Evolutionary conservation across 2,113 vertebrate species (phyloP).

Genomic region (Plecotus auritus): DNA sequence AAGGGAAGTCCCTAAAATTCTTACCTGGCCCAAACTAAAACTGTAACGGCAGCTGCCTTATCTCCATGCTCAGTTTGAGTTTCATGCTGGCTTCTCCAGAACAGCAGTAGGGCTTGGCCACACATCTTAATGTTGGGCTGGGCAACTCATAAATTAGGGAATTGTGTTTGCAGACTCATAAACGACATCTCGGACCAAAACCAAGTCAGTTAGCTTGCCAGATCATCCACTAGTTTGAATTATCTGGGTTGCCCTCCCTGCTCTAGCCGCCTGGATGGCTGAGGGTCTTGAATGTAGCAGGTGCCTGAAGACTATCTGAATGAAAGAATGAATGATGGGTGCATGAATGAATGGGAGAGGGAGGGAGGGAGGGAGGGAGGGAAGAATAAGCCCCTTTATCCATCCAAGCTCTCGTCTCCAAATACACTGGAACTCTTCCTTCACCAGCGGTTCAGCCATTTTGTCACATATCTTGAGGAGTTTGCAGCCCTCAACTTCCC

Average conservation of each 20-base stretch:
- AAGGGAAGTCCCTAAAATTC: conserved; percentile 54
- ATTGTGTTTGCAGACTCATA: neutral
- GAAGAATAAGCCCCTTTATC: no score
- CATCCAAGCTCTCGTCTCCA: neutral
- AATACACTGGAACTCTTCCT: neutral
- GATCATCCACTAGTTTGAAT: neutral
- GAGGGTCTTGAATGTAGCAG: neutral
- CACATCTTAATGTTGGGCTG: neutral
- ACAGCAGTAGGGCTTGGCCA: neutral
- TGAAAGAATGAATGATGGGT: neutral
- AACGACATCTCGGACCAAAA: neutral
- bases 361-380: neutral
- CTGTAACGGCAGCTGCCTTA: conserved; percentile 44
- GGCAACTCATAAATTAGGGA: neutral
- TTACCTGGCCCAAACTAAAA: neutral
- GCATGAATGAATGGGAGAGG: neutral
- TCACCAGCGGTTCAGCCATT: no score
- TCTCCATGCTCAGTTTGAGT: neutral
- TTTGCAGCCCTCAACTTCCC: neutral
- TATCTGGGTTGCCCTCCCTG: neutral
- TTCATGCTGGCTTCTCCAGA: conserved; percentile 7
- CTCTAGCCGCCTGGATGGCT: neutral
- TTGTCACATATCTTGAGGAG: neutral
- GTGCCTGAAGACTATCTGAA: neutral
- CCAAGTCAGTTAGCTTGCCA: neutral